Conservation (phyloP, 2,113 vertebrate genomes). For the Pipra filicauda region DNA sequence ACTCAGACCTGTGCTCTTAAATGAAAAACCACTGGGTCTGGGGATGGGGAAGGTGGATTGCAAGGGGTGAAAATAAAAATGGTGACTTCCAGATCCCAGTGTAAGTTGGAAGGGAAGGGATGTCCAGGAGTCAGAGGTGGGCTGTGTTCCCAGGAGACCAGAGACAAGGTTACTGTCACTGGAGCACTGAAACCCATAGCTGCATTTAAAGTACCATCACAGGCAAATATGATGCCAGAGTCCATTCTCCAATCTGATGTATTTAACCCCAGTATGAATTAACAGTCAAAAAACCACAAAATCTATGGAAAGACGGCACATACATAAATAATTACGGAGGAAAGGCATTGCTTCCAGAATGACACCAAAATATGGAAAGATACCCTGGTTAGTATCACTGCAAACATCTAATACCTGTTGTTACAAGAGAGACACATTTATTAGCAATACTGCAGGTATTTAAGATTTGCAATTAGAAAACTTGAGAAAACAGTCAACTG, state of each 20-base stretch:
- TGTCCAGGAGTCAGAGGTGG: neutral
- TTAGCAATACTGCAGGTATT: neutral
- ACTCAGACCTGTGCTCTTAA: neutral
- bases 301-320: neutral
- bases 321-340: neutral
- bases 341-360: neutral
- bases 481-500: neutral
- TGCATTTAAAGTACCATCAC: neutral
- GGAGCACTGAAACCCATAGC: neutral
- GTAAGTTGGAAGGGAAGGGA: neutral
- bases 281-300: neutral
- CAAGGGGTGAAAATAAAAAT: neutral
- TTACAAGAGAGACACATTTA: neutral
- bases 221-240: neutral
- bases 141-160: neutral
- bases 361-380: neutral
- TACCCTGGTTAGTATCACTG: neutral
- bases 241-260: neutral
- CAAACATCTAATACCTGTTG: neutral
- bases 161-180: neutral
- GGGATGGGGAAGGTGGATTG: neutral
- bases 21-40: neutral
- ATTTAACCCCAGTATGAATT: neutral
- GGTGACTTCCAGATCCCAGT: neutral
- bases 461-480: neutral